phyloP scores from a whole-genome alignment of 2,113 vertebrate species.

The Paradoxurus hermaphroditus region DNA sequence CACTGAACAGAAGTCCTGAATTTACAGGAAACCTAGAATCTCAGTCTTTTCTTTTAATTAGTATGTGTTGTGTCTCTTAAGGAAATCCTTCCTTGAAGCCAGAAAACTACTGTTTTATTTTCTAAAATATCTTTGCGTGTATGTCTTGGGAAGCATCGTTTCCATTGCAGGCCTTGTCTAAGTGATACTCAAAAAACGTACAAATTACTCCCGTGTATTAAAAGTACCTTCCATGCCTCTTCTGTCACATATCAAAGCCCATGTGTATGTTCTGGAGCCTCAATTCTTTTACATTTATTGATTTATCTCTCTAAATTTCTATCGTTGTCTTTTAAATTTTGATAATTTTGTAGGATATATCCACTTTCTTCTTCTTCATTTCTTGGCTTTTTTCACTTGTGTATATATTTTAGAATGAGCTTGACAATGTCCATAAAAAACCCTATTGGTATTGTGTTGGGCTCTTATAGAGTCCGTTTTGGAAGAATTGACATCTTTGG shows the following conservation, averaged over 20 bases:
- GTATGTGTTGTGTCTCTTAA: not conserved
- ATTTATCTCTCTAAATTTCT: not conserved
- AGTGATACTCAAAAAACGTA: not conserved
- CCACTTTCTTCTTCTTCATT: not conserved
- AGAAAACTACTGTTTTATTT: not conserved
- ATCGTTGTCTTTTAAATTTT: not conserved
- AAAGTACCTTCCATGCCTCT: rapidly evolving
- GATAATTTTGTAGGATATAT: not conserved
- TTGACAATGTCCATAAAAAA: not conserved
- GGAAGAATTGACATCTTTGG: not conserved
- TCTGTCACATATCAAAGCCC: not conserved
- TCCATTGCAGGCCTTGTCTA: not conserved
- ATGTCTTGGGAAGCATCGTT: not conserved
- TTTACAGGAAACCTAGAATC: not conserved
- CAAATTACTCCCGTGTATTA: not conserved
- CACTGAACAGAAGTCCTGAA: not conserved
- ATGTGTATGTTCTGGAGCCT: not conserved
- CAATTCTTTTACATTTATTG: not conserved
- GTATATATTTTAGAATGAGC: not conserved
- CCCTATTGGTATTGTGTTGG: rapidly evolving
- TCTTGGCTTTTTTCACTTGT: not conserved
- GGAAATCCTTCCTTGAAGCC: not conserved
- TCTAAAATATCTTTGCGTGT: not conserved
- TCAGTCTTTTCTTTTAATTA: not conserved
- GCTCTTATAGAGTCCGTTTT: not conserved